A percentile compares a stretch with the other conserved stretches of the same genome.
These are phyloP conservation scores for Premnoplex brunnescens DNA, from an alignment of 2,797 vertebrate genomes.

Conservation along the genomic window DNA sequence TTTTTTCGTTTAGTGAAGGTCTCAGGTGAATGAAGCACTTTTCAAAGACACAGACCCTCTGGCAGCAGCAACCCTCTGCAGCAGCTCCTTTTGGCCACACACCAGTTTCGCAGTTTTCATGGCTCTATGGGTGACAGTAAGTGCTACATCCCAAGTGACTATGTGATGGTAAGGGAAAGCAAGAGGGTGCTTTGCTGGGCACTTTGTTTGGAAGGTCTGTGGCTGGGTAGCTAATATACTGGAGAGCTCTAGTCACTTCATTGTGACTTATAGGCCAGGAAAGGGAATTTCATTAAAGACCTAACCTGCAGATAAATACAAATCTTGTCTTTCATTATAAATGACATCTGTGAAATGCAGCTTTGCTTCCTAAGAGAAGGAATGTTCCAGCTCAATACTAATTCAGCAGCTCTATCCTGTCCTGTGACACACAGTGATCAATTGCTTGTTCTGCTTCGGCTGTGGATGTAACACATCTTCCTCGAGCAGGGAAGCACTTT, in stretches of 20 bases:
- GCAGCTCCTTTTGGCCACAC: neutral
- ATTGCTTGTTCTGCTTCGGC: neutral
- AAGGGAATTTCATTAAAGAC: conserved; percentile 7
- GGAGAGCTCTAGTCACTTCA: neutral
- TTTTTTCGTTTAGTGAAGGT: neutral
- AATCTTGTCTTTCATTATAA: conserved; percentile 10
- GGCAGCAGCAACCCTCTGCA: neutral
- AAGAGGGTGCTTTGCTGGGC: neutral
- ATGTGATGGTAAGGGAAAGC: neutral
- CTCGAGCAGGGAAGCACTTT: neutral
- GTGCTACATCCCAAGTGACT: neutral
- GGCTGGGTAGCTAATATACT: neutral
- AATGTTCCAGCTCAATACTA: conserved; percentile 4
- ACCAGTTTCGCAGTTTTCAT: neutral
- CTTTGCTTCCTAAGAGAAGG: neutral
- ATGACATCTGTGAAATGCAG: neutral
- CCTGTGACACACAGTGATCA: neutral
- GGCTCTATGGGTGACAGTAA: neutral
- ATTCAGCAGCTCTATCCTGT: conserved; percentile 15
- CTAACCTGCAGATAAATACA: conserved; percentile 7
- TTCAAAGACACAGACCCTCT: neutral
- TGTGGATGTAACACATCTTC: neutral
- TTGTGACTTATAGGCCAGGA: neutral
- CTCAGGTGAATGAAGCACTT: neutral
- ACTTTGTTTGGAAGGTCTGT: neutral